Evolutionary conservation across 2,797 vertebrate species (phyloP).

Genomic region (Alauda arvensis): DNA sequence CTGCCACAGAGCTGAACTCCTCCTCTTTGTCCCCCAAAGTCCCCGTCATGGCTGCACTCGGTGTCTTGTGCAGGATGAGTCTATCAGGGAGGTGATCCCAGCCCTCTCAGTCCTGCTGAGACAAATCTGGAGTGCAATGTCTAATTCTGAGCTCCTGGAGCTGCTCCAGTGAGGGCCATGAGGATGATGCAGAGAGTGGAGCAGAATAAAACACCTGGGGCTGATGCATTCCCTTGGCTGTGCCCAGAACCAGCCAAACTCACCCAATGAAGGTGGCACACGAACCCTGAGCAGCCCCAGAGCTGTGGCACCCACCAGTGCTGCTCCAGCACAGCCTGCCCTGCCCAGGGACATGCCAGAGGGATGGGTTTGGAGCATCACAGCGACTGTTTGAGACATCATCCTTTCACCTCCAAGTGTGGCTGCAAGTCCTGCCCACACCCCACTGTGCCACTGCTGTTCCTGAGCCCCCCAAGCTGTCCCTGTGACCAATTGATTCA

Average conservation of each 20-base stretch:
- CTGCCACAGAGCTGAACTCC: not conserved
- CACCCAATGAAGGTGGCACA: not conserved
- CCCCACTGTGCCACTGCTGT: too few relatives aligned
- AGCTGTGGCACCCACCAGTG: accelerated
- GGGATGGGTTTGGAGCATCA: not conserved
- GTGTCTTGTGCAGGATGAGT: not conserved
- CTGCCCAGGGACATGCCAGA: not conserved
- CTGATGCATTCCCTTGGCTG: not conserved
- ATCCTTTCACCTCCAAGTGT: not conserved
- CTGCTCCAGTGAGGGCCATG: not conserved
- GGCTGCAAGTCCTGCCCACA: not conserved
- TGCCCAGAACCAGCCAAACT: not conserved
- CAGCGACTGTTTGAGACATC: not conserved
- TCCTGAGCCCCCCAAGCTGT: not conserved
- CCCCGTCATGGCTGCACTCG: not conserved
- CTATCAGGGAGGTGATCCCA: not conserved
- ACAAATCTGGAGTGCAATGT: not conserved
- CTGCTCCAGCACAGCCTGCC: not conserved
- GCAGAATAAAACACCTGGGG: not conserved
- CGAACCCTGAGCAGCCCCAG: not conserved
- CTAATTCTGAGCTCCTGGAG: not conserved
- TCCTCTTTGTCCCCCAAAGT: not conserved
- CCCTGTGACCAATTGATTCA: not conserved
- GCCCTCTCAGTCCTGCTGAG: not conserved
- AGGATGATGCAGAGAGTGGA: not conserved